Conservation (phyloP, 2,888 invertebrate species). For the Drosophila silvestris region DNA sequence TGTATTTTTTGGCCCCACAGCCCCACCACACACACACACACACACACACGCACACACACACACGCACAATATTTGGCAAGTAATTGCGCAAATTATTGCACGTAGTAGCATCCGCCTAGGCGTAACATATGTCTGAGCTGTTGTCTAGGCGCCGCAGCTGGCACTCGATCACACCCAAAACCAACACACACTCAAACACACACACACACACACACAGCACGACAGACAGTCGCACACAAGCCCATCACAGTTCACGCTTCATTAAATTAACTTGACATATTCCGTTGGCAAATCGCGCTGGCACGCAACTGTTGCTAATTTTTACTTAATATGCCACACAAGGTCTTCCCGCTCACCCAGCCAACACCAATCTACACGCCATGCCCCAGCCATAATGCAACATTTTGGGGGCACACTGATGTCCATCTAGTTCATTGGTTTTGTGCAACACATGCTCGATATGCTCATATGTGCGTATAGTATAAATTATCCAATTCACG, state of each 20-base stretch:
- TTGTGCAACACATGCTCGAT: conserved; percentile 46
- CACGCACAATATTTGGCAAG: conserved; percentile 65
- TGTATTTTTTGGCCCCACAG: not conserved
- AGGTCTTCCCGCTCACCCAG: conserved; percentile 22
- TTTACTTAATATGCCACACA: conserved; percentile 66
- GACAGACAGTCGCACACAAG: conserved; percentile 3
- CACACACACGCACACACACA: not conserved
- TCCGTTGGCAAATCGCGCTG: conserved; percentile 43
- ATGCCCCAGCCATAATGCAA: not conserved
- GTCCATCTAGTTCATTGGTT: conserved; percentile 67
- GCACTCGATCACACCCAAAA: conserved; percentile 25
- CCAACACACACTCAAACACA: conserved; percentile 2
- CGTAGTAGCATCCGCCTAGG: conserved; percentile 71
- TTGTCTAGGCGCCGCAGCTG: conserved; percentile 64
- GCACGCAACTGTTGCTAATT: conserved; percentile 81
- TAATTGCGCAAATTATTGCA: conserved; percentile 79
- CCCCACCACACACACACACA: not conserved
- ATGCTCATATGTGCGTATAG: conserved; percentile 50
- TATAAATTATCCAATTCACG: conserved; percentile 82
- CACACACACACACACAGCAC: conserved; percentile 1
- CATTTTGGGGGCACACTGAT: conserved; percentile 30
- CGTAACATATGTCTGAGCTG: conserved; percentile 63
- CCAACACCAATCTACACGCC: not conserved
- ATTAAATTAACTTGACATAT: conserved; percentile 80
- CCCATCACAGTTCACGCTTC: conserved; percentile 68